phyloP scores from a whole-genome alignment of 2,113 vertebrate species.

The Otocyon megalotis region DNA sequence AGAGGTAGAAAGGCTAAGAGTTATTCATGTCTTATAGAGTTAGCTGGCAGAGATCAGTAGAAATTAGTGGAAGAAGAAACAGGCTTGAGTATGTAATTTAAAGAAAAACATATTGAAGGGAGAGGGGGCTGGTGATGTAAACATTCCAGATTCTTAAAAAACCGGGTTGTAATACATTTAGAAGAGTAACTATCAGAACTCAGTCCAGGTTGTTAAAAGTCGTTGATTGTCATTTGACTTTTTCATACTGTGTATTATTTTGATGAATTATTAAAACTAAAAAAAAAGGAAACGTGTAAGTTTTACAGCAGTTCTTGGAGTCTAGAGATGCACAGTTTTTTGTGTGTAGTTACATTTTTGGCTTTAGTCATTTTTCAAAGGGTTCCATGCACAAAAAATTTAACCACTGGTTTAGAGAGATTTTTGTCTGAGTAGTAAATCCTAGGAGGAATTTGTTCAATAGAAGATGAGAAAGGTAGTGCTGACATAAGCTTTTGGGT shows the following conservation, averaged over 20 bases:
- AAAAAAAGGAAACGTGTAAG: conserved; percentile 2
- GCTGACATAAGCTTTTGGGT: not conserved
- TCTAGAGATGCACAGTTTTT: not conserved
- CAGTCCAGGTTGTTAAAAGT: conserved; percentile 17
- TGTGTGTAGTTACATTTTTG: not conserved
- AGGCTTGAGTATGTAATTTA: conserved; percentile 1
- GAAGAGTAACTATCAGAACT: conserved; percentile 2
- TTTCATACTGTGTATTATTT: conserved; percentile 38
- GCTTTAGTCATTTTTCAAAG: conserved; percentile 54
- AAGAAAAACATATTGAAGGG: conserved; percentile 15
- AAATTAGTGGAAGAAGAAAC: conserved; percentile 41
- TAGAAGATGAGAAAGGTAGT: not conserved
- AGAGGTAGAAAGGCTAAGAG: not conserved
- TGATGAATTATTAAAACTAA: conserved; percentile 28
- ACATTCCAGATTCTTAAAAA: conserved; percentile 26
- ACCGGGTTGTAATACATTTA: not conserved
- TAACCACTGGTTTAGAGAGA: conserved; percentile 18
- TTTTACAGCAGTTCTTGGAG: conserved; percentile 10
- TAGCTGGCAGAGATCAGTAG: conserved; percentile 8
- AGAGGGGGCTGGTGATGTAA: not conserved
- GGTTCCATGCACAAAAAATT: not conserved
- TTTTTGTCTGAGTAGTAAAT: conserved; percentile 47
- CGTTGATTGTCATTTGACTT: not conserved
- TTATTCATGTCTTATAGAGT: conserved; percentile 30
- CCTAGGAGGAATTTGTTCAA: conserved; percentile 9